These are phyloP conservation scores for Megalops atlanticus DNA, from an alignment of 2,113 vertebrate species.

Conservation along the genomic window DNA sequence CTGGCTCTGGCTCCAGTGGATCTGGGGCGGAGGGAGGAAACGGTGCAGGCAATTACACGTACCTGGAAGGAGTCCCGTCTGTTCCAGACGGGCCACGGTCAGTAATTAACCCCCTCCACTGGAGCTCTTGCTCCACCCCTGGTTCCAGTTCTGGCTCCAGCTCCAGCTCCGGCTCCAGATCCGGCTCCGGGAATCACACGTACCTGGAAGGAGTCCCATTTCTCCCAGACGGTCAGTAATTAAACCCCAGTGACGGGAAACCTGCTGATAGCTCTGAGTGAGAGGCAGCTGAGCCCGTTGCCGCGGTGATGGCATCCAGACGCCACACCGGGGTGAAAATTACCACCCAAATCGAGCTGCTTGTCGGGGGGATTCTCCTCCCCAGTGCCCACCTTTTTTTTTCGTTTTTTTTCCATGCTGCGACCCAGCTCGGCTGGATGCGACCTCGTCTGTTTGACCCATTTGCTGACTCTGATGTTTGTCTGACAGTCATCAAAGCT, in stretches of 20 bases:
- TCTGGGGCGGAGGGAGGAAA: conserved; percentile 8
- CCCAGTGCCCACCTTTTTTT: too few species aligned
- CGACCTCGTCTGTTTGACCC: neutral
- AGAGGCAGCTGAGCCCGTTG: conserved; percentile 22
- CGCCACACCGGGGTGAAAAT: conserved; percentile 32
- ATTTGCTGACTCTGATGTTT: conserved; percentile 1
- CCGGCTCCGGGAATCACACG: too few species aligned
- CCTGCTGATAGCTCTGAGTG: conserved; percentile 18
- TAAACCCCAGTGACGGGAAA: conserved; percentile 33
- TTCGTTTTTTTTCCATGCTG: too few species aligned
- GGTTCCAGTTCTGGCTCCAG: too few species aligned
- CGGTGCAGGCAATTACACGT: conserved; percentile 27
- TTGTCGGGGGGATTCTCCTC: too few species aligned
- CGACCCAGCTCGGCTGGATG: too few species aligned
- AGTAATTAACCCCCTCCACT: conserved; percentile 43
- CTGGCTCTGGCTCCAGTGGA: too few species aligned
- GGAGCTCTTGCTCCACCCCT: too few species aligned
- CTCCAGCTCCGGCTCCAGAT: too few species aligned
- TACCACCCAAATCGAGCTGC: conserved; percentile 41
- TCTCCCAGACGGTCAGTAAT: conserved; percentile 41
- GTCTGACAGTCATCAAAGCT: neutral
- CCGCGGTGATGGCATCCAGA: conserved; percentile 8
- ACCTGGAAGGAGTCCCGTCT: conserved; percentile 21
- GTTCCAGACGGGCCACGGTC: conserved; percentile 28
- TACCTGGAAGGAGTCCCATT: conserved; percentile 24